Conservation (phyloP, 2,888 invertebrate species). For the Drosophila kambysellisi region DNA sequence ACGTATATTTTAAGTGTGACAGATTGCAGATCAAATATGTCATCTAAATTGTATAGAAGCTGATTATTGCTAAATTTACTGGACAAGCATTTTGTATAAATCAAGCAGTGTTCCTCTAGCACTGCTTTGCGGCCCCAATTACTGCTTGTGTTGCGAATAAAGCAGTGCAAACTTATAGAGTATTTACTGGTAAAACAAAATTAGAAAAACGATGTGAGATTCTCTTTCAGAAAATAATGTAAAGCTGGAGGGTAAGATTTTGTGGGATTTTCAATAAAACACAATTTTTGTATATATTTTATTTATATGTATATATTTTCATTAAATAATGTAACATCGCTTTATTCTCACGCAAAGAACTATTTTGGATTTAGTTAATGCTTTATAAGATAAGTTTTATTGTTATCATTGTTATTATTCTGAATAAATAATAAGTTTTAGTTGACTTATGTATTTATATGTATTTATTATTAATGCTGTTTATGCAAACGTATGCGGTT, state of each 20-base stretch:
- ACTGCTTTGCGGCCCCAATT: conserved; percentile 1
- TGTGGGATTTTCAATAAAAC: conserved; percentile 22
- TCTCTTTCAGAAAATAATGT: not conserved
- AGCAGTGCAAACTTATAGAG: not conserved
- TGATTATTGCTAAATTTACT: not conserved
- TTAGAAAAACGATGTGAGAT: not conserved
- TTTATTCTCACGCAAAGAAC: conserved; percentile 86
- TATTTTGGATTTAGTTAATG: conserved; percentile 80
- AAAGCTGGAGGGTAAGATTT: not conserved
- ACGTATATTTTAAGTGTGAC: not conserved
- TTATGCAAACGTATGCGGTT: conserved; percentile 56
- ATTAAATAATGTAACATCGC: conserved; percentile 85
- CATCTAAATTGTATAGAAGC: not conserved
- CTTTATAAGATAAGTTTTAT: conserved; percentile 69
- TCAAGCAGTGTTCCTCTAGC: not conserved
- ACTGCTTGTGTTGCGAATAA: not conserved
- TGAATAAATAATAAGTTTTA: conserved; percentile 75
- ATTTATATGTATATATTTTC: conserved; percentile 84
- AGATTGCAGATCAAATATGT: not conserved
- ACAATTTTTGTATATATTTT: conserved; percentile 42
- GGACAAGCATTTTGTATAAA: not conserved
- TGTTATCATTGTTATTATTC: conserved; percentile 73
- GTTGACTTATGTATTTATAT: conserved; percentile 70
- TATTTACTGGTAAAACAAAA: not conserved
- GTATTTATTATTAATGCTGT: conserved; percentile 56